Base-by-base conservation (phyloP, 2,113 vertebrate genomes). In the Dermatemys mawii region DNA sequence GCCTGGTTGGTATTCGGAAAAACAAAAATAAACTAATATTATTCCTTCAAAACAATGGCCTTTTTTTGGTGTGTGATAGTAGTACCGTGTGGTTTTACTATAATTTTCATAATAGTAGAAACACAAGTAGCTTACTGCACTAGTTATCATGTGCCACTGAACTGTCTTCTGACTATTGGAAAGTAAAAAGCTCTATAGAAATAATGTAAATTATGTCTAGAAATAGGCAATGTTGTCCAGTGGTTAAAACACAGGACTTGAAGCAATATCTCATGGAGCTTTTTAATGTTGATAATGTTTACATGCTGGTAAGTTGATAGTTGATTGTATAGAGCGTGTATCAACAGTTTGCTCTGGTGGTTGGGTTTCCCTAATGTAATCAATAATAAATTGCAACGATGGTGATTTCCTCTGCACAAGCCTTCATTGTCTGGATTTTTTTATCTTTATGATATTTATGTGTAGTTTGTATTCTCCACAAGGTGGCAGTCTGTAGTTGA, bases 401-500 rank as follows among this genome's bases (percentile, higher is more conserved):
- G 90, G 84, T 94, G 83, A 78, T 86, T 79, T 0, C 70, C 38
- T 92, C 57, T n/a, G 0, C 1, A 0, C 73, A 38, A 78, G 4
- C 38, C 38, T 21, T 5, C 63, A 21, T 21, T 48, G 4, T 78
- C 16, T 63, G 29, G 55, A 44, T 19, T 60, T 24, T 38, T 38
- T 46, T n/a, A 7, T 55, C 24, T 76, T 46, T 82, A 44, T 27
- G 14, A 10, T 9, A 38, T 70, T 63, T 63, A 29, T 29, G 46
- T 46, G 46, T 46, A 9, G 60, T 0, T 26, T 81, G n/a, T 86
- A 22, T 38, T 50, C 55, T 60, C 95, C 95, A 88, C 81, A 44
- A 60, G 96, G 86, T 11, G 57, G 96, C 96, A 95, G 83, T 80
- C 8, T 2, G 82, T 73, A 26, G 44, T 78, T n/a, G n/a, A n/a